Conservation (phyloP, 2,113 vertebrate species). For the Hyperoodon ampullatus region DNA sequence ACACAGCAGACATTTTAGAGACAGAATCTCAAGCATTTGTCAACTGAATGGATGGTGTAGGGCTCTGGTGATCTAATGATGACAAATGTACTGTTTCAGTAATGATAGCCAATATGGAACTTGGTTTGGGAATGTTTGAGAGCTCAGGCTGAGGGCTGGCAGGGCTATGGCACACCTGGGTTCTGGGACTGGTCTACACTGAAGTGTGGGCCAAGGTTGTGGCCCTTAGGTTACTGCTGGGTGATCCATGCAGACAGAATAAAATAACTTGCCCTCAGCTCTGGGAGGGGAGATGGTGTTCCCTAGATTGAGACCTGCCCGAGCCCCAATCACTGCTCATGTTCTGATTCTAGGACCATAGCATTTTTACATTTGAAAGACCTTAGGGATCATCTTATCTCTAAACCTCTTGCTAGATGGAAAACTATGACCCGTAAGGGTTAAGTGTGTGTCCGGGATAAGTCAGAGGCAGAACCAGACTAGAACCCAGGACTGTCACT, state of each 20-base stretch:
- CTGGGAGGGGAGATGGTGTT: neutral
- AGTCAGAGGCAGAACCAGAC: neutral
- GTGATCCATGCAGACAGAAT: too few relatives aligned
- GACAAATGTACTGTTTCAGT: neutral
- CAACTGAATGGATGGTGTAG: neutral
- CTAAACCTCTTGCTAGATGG: neutral
- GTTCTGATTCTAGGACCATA: neutral
- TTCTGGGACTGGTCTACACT: neutral
- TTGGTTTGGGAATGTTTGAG: neutral
- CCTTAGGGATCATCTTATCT: neutral
- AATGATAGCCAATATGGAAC: neutral
- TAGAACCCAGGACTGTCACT: neutral
- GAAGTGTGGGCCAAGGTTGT: neutral
- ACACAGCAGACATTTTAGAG: neutral
- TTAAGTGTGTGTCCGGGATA: neutral
- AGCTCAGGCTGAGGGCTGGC: neutral
- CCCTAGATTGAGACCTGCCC: neutral
- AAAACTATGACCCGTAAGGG: neutral
- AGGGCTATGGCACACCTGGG: neutral
- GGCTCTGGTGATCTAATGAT: neutral
- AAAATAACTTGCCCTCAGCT: neutral
- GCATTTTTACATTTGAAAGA: neutral
- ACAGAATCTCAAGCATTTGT: neutral
- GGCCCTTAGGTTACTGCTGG: neutral
- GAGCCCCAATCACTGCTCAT: neutral